Evolutionary conservation across 2,888 invertebrate genomes (phyloP).

Genomic region (Drosophila pseudotalamancana): DNA sequence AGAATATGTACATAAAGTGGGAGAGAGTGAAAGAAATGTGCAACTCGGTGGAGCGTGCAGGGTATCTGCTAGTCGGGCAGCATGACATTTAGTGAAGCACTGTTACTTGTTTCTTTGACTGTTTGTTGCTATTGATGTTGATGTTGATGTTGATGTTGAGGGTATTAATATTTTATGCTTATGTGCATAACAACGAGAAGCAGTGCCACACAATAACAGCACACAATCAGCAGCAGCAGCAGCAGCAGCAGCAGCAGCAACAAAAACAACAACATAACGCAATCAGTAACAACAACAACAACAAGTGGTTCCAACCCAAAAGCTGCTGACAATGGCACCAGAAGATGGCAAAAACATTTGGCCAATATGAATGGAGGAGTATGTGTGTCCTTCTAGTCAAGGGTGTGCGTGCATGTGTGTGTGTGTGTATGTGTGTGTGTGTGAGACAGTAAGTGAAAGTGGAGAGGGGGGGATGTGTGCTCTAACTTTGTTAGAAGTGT

Average conservation of each 20-base stretch:
- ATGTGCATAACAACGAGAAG: constrained; percentile 54
- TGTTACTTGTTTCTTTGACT: constrained; percentile 7
- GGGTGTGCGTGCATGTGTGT: neutral
- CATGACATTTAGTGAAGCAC: neutral
- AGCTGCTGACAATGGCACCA: constrained; percentile 38
- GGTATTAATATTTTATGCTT: constrained; percentile 63
- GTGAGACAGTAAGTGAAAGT: constrained; percentile 1
- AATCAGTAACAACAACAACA: constrained; percentile 27
- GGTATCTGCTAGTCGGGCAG: neutral
- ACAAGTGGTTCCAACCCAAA: constrained; percentile 26
- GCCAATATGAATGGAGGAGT: constrained; percentile 1
- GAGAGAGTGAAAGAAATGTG: no score
- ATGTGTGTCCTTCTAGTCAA: neutral
- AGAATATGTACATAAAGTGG: no score
- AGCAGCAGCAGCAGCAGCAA: constrained; percentile 7
- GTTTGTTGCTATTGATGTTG: constrained; percentile 6
- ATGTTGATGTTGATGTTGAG: constrained; percentile 26
- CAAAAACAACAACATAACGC: constrained; percentile 1
- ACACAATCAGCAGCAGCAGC: constrained; percentile 15
- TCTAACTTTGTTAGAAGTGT: constrained; percentile 49
- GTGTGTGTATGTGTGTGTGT: neutral
- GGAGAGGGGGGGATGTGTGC: constrained; percentile 24
- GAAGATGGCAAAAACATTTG: constrained; percentile 24
- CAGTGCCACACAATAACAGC: constrained; percentile 28
- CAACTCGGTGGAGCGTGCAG: no score